Evolutionary conservation across 2,113 vertebrate genomes (phyloP), one percentile per base, ranked within the genome.

Genomic region (Chunga burmeisteri): DNA sequence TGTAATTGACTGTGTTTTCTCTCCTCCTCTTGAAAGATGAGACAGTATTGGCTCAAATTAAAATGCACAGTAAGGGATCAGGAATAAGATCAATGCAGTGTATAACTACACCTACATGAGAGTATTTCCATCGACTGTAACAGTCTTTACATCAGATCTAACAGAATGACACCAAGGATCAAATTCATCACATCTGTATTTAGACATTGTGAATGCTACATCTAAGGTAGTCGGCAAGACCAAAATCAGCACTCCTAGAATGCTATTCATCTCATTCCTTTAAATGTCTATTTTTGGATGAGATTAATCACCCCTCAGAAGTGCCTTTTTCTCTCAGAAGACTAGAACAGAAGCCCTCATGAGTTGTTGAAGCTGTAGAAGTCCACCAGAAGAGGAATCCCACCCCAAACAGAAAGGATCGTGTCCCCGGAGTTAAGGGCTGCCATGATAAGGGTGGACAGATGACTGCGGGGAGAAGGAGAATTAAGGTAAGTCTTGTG

Each of bases 1-100:
- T 90, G 67, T 92, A 94, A 94, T 49, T 75, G 86, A 91, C 81
- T 91, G 46, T 94, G 72, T 95, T 96, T 93, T 96, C 81, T 90
- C 88, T 67, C 80, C 81, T 55, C 42, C 72, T 96, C 90, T 93
- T 96, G 77, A 96, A 97, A 95, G 92, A 86, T 44, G 36, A 94
- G 90, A 66, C 29, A 44, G 50, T 34, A 75, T 27, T 94, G 89
- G 85, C 79, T 94, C 79, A 82, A 83, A 96, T 94, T 63, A 93
- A 93, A 95, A 93, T 50, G 90, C 53, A 87, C 80, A 62, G 67
- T 70, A 56, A 96, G 73, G 65, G 36, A 92, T 87, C 0, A 0
- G 58, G 77, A 94, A 68, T 52, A 16, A 88, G 85, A 94, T 95
- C 93, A 97, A 94, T 91, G 91, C 86, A 62, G 74, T 68, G 56